Percentiles rank a stretch among this genome's conserved stretches.
Evolutionary conservation across 1,140 invertebrate species (phyloP).

Genomic region (Cydia amplana): DNA sequence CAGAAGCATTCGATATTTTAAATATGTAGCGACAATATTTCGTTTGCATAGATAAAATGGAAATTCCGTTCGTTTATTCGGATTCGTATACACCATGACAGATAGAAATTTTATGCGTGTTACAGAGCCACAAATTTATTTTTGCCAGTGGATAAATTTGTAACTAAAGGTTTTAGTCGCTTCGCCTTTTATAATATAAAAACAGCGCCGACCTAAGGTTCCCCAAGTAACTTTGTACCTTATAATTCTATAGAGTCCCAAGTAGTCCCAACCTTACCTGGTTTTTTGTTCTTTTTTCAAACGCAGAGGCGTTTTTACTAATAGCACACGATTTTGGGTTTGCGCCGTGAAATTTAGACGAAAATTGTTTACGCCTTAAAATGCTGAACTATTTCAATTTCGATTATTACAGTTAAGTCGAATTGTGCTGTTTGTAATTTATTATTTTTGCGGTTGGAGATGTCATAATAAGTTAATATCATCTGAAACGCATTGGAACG

Average conservation of each 20-base stretch:
- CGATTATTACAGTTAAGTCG: conserved; percentile 9
- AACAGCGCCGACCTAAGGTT: background rate
- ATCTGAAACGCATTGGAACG: too few species aligned
- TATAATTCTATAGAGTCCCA: conserved; percentile 1
- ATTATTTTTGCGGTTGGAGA: background rate
- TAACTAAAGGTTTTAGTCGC: background rate
- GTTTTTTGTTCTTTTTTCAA: conserved; percentile 10
- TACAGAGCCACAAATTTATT: conserved; percentile 2
- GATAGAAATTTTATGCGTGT: conserved; percentile 25
- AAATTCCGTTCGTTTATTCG: conserved; percentile 1
- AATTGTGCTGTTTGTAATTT: background rate
- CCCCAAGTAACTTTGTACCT: conserved; percentile 8
- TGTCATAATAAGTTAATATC: background rate
- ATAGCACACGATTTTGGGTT: conserved; percentile 1
- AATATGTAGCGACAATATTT: conserved; percentile 24
- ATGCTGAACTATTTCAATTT: conserved; percentile 14
- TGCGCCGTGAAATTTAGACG: conserved; percentile 22
- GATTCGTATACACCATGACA: conserved; percentile 28
- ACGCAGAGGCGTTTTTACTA: conserved; percentile 23
- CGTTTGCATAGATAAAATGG: conserved; percentile 14
- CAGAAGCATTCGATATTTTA: conserved; percentile 17
- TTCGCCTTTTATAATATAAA: background rate
- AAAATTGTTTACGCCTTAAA: conserved; percentile 19
- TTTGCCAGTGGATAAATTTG: background rate
- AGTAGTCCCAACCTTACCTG: conserved; percentile 2